phyloP scores from a whole-genome alignment of 1,140 invertebrate species.

The Bombus huntii region DNA sequence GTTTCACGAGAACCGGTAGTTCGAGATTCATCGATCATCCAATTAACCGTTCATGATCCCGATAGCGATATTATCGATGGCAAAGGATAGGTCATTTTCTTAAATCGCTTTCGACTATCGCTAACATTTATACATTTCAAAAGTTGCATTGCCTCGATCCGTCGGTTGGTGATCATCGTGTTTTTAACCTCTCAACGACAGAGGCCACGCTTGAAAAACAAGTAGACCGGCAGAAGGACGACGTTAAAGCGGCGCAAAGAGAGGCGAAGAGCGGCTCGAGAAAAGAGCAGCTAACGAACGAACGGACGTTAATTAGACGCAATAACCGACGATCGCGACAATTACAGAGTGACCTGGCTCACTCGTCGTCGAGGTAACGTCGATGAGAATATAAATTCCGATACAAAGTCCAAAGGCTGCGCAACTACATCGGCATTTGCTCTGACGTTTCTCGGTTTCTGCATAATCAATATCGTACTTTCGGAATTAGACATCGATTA shows the following conservation, averaged over 20 bases:
- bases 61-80: background rate
- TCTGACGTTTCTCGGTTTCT: constrained; percentile 2
- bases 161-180: background rate
- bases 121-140: too few relatives aligned
- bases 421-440: background rate
- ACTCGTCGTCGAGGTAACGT: background rate
- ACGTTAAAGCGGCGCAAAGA: background rate
- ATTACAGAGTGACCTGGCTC: constrained; percentile 25
- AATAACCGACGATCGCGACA: constrained; percentile 62
- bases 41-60: background rate
- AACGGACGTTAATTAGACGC: constrained; percentile 66
- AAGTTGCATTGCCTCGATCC: too few relatives aligned
- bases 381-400: constrained; percentile 11
- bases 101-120: background rate
- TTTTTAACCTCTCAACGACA: background rate
- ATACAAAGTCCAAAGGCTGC: background rate
- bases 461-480: constrained; percentile 48
- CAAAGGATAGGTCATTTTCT: background rate
- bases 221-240: constrained; percentile 23
- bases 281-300: constrained; percentile 41
- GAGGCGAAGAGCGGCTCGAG: background rate
- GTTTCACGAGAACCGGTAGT: background rate
- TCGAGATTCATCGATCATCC: background rate
- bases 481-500: constrained; percentile 51
- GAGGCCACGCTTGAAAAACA: background rate